Base-by-base conservation (phyloP, 2,797 vertebrate species). In the Cossypha caffra region DNA sequence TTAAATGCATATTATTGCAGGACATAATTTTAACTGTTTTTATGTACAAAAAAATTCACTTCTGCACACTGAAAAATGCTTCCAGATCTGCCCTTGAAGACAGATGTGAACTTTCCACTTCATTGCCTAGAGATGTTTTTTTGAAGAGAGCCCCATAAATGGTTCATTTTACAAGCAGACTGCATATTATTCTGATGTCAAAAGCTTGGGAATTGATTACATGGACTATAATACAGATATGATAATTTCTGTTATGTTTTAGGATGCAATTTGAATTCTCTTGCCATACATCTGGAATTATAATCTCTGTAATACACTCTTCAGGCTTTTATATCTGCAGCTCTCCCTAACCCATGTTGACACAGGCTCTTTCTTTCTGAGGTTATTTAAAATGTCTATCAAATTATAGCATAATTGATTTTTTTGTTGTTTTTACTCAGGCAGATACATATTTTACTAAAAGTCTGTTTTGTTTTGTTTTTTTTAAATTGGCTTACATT, bases 51-150 rank as follows among this genome's bases (percentile, higher is more conserved):
- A 81, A 43, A 63, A 61, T 18, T 67, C 31, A 35, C 18, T 93
- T 87, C 48, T 67, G 45, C 64, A 26, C 50, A 63, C 50, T 92
- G 71, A 77, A 79, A 94, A 18, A 55, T 76, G 74, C 59, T 95
- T 94, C 74, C 74, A 87, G 18, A 91, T 92, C 81, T 95, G 88
- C 67, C 92, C 90, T 96, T 93, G 90, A 92, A 94, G 68, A 94
- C 93, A 97, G 95, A 96, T 95, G 95, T 95, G 91, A 95, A 95
- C 88, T 93, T 96, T 97, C 91, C 92, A 92, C 88, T 94, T 93
- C 95, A 91, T 82, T 89, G 78, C 68, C 54, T 92, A 35, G 77
- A 83, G 40, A 91, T 64, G 26, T 38, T 64, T 86, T 92, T 93
- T 55, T 88, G 45, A 74, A 83, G 69, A 74, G 74, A 72, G 52